These are phyloP conservation scores for Azorinus chamasolen DNA, from an alignment of 2,888 invertebrate species.

Conservation along the genomic window DNA sequence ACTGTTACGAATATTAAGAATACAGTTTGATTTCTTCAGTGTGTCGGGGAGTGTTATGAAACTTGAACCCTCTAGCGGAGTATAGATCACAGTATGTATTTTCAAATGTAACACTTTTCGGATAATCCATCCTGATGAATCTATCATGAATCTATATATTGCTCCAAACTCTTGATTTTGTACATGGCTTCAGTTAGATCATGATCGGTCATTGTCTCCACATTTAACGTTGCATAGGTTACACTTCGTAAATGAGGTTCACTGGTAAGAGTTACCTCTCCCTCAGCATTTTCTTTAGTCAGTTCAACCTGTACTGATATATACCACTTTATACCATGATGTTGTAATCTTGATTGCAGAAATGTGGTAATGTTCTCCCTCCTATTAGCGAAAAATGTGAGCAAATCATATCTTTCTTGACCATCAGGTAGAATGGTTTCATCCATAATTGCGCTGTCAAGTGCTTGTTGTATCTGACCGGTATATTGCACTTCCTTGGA, in stretches of 20 bases:
- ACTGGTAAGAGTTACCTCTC: neutral
- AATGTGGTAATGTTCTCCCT: slow-evolving; percentile 6
- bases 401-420: slow-evolving; percentile 41
- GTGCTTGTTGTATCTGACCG: too few species aligned
- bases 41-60: slow-evolving; percentile 37
- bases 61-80: slow-evolving; percentile 49
- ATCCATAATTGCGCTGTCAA: slow-evolving; percentile 23
- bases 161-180: slow-evolving; percentile 59
- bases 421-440: too few species aligned
- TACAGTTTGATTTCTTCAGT: slow-evolving; percentile 9
- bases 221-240: slow-evolving; percentile 23
- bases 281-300: slow-evolving; percentile 23
- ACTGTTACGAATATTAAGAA: slow-evolving; percentile 44
- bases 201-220: slow-evolving; percentile 23
- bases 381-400: slow-evolving; percentile 46
- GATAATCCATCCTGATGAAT: slow-evolving; percentile 58
- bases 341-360: slow-evolving; percentile 24
- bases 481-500: neutral
- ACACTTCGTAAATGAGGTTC: slow-evolving; percentile 39
- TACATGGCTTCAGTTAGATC: slow-evolving; percentile 52
- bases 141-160: slow-evolving; percentile 57
- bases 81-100: slow-evolving; percentile 49
- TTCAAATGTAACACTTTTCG: slow-evolving; percentile 42
- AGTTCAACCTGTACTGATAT: slow-evolving; percentile 49
- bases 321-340: slow-evolving; percentile 50